Evolutionary conservation across 2,113 vertebrate species (phyloP).

Genomic region (Rattus rattus): DNA sequence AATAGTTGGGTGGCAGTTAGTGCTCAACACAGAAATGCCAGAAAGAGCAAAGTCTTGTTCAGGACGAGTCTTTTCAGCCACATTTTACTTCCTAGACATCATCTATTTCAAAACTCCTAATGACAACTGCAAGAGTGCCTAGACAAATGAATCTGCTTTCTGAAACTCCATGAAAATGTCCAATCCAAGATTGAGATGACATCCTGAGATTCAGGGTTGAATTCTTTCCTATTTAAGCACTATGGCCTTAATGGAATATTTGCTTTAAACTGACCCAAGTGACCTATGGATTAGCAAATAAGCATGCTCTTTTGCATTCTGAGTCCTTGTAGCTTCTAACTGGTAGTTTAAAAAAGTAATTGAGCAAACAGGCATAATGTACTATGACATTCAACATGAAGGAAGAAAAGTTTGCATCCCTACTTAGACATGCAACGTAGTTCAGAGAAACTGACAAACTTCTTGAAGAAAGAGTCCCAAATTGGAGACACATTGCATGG

Average conservation of each 20-base stretch:
- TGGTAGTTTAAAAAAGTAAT: background rate
- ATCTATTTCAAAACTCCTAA: background rate
- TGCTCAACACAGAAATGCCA: background rate
- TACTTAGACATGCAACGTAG: accelerated
- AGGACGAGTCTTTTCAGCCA: background rate
- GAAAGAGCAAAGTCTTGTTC: background rate
- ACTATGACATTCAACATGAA: background rate
- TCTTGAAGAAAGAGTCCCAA: background rate
- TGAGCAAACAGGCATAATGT: background rate
- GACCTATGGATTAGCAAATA: background rate
- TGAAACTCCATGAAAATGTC: background rate
- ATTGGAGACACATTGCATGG: background rate
- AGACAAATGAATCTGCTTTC: background rate
- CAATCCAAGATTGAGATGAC: background rate
- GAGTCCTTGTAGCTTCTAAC: background rate
- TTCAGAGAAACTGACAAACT: background rate
- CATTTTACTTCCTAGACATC: background rate
- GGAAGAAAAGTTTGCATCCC: background rate
- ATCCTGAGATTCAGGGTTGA: background rate
- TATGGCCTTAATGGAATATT: background rate
- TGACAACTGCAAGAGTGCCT: background rate
- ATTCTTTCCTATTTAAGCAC: constrained; percentile 1
- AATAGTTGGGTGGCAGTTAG: background rate
- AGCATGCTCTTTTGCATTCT: background rate
- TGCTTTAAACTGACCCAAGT: background rate